Percentiles rank a stretch among this genome's conserved stretches.
Evolutionary conservation across 1,140 invertebrate species (phyloP).

Genomic region (Zaprionus davidi): DNA sequence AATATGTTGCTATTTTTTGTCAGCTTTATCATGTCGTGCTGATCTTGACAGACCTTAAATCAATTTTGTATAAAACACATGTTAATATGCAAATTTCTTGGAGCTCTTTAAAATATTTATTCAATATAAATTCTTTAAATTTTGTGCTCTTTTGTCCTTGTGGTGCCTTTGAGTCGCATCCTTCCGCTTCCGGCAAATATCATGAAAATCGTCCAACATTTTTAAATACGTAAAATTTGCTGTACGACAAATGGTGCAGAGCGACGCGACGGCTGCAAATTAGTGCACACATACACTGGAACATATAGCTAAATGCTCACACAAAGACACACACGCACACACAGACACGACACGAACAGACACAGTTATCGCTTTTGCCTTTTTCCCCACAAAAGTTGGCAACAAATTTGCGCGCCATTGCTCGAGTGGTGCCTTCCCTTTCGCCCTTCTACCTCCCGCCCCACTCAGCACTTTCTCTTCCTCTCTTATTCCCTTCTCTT

Average conservation of each 20-base stretch:
- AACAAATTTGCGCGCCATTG: constrained; percentile 55
- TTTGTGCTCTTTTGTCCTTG: constrained; percentile 13
- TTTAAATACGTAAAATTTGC: constrained; percentile 36
- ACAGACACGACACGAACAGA: constrained; percentile 10
- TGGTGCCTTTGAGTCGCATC: constrained; percentile 6
- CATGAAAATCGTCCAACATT: constrained; percentile 23
- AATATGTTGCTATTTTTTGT: constrained; percentile 5
- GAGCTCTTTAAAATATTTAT: neutral
- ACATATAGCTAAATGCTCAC: constrained; percentile 1
- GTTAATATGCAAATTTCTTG: neutral
- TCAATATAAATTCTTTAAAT: neutral
- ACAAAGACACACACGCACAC: constrained; percentile 6
- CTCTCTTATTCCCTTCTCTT: neutral
- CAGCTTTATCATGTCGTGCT: neutral
- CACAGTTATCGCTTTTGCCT: constrained; percentile 24
- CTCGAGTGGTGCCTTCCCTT: constrained; percentile 34
- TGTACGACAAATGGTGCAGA: constrained; percentile 37
- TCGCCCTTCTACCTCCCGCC: neutral
- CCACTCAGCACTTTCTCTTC: constrained; percentile 1
- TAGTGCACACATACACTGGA: constrained; percentile 17
- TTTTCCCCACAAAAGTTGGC: constrained; percentile 51
- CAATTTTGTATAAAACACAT: neutral
- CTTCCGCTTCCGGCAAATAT: constrained; percentile 10
- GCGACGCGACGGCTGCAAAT: constrained; percentile 42
- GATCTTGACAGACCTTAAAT: neutral